Conservation (phyloP, 2,888 invertebrate genomes). For the Pristionchus entomophagus region DNA sequence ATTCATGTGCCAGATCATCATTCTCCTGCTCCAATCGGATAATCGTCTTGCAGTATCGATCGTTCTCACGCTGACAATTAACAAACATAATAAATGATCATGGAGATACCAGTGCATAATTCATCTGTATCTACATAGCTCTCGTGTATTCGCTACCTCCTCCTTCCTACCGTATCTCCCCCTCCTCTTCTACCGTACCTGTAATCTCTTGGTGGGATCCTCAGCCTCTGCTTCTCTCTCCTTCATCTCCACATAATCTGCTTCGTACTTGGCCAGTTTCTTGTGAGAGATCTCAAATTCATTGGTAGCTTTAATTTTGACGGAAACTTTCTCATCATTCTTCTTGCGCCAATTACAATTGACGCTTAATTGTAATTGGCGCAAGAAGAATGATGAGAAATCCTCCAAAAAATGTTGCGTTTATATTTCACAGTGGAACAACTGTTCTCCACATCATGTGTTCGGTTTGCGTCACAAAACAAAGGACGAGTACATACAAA, state of each 20-base stretch:
- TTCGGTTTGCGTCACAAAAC: too few species aligned
- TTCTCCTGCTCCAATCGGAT: conserved; percentile 81
- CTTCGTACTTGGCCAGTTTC: conserved; percentile 93
- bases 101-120: not conserved
- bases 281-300: conserved; percentile 80
- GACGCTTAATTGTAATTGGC: too few species aligned
- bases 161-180: not conserved
- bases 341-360: too few species aligned
- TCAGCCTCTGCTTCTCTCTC: conserved; percentile 78
- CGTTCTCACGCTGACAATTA: conserved; percentile 66
- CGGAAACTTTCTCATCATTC: not conserved
- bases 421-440: too few species aligned
- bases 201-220: conserved; percentile 79
- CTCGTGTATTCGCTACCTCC: not conserved
- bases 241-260: conserved; percentile 87
- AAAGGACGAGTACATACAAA: too few species aligned
- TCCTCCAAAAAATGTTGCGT: too few species aligned
- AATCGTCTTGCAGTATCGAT: conserved; percentile 77
- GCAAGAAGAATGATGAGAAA: too few species aligned
- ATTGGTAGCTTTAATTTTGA: not conserved
- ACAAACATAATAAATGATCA: conserved; percentile 3
- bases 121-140: not conserved
- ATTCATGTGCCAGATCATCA: conserved; percentile 81
- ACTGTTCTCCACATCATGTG: too few species aligned
- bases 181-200: conserved; percentile 65